Evolutionary conservation across 2,797 vertebrate species (phyloP), one percentile per base, ranked within the genome.

Genomic region (Myotis myotis): DNA sequence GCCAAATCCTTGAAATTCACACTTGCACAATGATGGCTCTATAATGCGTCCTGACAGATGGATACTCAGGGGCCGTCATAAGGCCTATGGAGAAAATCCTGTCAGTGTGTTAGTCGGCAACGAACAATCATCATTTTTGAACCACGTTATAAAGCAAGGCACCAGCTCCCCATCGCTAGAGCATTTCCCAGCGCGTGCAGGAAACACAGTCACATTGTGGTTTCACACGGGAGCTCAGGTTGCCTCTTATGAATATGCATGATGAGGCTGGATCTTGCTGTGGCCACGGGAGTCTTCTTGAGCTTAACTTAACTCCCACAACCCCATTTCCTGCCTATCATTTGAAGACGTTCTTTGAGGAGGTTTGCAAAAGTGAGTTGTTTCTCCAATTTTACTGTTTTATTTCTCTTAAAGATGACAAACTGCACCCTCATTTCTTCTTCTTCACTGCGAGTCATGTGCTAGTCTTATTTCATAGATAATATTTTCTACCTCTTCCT

Each of bases 331-430:
- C 96, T 93, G 95, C 68, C 89, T 87, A 10, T 68, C 87, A 41
- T 28, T 66, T 70, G 94, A 92, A 96, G 96, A 71, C 1, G 13
- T 2, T 33, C 74, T 92, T 78, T 41, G 62, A 93, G 82, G 62
- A 96, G 82, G 13, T 89, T 89, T 93, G 66, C 68, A 92, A 96
- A 95, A 95, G 96, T 97, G 92, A 96, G 95, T 96, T 60, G 68
- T 84, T 93, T 89, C 93, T 97, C 85, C 90, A 78, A 13, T 89
- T 96, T 95, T 76, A 15, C 62, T 55, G 71, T 49, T 36, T 47
- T 82, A 25, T 55, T 88, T 51, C 12, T 70, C 57, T 80, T 64
- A 72, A 72, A 82, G 41, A 87, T 85, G 87, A 94, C 70, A 90
- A 95, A 64, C 36, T 51, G 41, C 74, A 89, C 51, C 60, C 47